These are phyloP conservation scores for Pollenia amentaria DNA, from an alignment of 2,888 invertebrate species.

Conservation along the genomic window DNA sequence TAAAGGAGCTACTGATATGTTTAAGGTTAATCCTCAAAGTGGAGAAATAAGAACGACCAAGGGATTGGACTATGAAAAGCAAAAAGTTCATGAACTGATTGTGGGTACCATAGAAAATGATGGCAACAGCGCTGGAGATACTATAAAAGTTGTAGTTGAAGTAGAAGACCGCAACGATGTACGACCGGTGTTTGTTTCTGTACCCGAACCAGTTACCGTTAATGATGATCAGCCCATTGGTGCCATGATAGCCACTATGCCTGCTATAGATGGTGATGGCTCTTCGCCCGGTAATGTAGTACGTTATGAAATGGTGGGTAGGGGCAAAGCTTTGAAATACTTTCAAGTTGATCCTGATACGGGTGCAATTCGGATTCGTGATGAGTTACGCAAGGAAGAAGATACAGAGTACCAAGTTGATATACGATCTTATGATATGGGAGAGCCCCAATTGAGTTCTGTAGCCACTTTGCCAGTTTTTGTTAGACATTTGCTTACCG, in stretches of 20 bases:
- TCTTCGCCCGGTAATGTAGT: slow-evolving; percentile 93
- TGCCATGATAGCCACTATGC: slow-evolving; percentile 90
- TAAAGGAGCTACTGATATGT: slow-evolving; percentile 92
- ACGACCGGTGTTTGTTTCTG: slow-evolving; percentile 93
- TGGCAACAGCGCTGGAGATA: slow-evolving; percentile 88
- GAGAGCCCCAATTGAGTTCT: slow-evolving; percentile 93
- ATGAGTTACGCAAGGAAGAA: slow-evolving; percentile 93
- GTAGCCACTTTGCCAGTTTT: slow-evolving; percentile 92
- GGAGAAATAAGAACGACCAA: slow-evolving; percentile 91
- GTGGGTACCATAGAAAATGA: slow-evolving; percentile 94
- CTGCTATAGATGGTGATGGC: slow-evolving; percentile 93
- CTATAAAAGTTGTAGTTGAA: slow-evolving; percentile 86
- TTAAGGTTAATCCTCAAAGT: slow-evolving; percentile 92
- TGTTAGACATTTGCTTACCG: slow-evolving; percentile 92
- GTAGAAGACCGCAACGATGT: slow-evolving; percentile 94
- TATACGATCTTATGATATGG: slow-evolving; percentile 93
- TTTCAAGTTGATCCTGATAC: slow-evolving; percentile 95
- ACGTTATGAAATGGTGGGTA: slow-evolving; percentile 92
- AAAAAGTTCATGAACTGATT: slow-evolving; percentile 89
- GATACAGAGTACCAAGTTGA: slow-evolving; percentile 96
- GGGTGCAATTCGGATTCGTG: slow-evolving; percentile 91
- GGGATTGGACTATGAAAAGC: slow-evolving; percentile 92
- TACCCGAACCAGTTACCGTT: slow-evolving; percentile 92
- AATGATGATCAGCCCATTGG: slow-evolving; percentile 94
- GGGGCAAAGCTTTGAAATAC: slow-evolving; percentile 92